Percentiles rank a stretch among this genome's conserved stretches.
Evolutionary conservation across 2,797 vertebrate genomes (phyloP).

Genomic region (Orestias chungarensis): DNA sequence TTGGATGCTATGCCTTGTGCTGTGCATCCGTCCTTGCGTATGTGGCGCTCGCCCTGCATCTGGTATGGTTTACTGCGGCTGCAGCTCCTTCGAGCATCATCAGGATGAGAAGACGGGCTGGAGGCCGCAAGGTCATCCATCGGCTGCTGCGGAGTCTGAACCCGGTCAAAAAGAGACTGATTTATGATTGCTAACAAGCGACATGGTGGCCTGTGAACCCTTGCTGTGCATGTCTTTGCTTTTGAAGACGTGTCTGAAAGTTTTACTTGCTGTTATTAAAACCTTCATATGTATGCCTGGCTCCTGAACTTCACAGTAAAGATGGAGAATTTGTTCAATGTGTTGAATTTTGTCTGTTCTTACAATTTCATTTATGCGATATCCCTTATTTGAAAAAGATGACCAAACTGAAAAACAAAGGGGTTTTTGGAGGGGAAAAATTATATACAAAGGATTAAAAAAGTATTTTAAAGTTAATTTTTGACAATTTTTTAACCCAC

Average conservation of each 20-base stretch:
- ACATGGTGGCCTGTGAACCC: slow-evolving; percentile 47
- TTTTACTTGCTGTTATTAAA: slow-evolving; percentile 44
- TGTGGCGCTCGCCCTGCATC: slow-evolving; percentile 64
- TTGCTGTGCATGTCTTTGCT: slow-evolving; percentile 27
- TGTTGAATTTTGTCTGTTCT: background rate
- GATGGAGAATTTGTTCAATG: background rate
- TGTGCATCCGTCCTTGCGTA: slow-evolving; percentile 10
- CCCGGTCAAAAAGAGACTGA: slow-evolving; percentile 44
- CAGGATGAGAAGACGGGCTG: slow-evolving; percentile 65
- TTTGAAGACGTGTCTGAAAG: slow-evolving; percentile 18
- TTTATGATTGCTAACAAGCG: slow-evolving; percentile 66
- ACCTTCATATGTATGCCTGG: slow-evolving; percentile 28
- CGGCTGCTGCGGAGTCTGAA: slow-evolving; percentile 45
- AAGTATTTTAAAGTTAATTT: background rate
- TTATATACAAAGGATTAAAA: background rate
- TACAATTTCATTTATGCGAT: background rate
- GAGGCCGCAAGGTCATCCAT: slow-evolving; percentile 69
- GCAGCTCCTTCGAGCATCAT: slow-evolving; percentile 63
- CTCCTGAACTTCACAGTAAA: slow-evolving; percentile 13
- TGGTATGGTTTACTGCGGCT: slow-evolving; percentile 73
- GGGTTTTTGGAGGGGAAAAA: background rate
- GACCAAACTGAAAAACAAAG: too few relatives aligned
- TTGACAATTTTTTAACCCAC: background rate
- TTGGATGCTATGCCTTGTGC: slow-evolving; percentile 1
- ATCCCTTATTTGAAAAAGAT: background rate